phyloP scores from a whole-genome alignment of 2,113 vertebrate genomes.

The Salvator merianae region DNA sequence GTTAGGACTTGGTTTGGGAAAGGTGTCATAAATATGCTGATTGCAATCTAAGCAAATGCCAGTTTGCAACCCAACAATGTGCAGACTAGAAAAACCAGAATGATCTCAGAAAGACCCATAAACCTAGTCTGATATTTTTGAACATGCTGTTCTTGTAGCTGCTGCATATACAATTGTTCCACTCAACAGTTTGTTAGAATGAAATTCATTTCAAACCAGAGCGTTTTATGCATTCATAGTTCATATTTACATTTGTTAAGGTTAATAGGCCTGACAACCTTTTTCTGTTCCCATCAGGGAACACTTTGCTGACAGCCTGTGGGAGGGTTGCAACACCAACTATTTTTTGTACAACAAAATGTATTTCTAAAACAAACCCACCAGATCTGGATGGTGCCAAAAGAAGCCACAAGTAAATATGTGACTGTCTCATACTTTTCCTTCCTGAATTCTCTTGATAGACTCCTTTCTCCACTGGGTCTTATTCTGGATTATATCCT shows the following conservation, averaged over 20 bases:
- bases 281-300: conserved; percentile 69
- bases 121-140: neutral
- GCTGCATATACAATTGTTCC: conserved; percentile 43
- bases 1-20: neutral
- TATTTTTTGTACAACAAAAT: conserved; percentile 42
- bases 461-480: neutral
- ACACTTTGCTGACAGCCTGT: conserved; percentile 38
- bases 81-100: neutral
- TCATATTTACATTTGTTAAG: conserved; percentile 69
- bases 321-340: conserved; percentile 37
- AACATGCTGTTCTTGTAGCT: conserved; percentile 22
- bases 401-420: neutral
- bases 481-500: too few relatives aligned
- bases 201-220: conserved; percentile 60
- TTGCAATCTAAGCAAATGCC: neutral
- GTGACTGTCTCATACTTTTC: neutral
- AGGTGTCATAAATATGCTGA: neutral
- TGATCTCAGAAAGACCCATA: neutral
- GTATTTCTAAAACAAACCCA: neutral
- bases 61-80: neutral
- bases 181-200: conserved; percentile 58
- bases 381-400: neutral
- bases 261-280: conserved; percentile 73
- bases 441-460: neutral
- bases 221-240: conserved; percentile 59